Base-by-base conservation (phyloP, 2,888 invertebrate species). In the Metalampra italica region DNA sequence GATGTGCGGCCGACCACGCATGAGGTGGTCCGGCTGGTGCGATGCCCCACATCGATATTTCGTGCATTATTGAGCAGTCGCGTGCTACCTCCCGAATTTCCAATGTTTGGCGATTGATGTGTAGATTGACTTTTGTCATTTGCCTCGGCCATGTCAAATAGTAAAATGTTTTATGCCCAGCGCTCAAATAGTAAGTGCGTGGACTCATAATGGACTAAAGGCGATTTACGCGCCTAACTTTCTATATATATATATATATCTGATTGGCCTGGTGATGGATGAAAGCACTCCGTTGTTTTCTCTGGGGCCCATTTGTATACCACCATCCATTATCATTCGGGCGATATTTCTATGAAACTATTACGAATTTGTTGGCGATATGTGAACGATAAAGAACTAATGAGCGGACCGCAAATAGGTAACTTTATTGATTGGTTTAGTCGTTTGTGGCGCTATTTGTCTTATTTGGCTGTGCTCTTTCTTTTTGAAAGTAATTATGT, bases 81-180 rank as follows among this genome's bases (percentile, higher is more conserved):
- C 89, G 88, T 89, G 88, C 68, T 77, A 69, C 85, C 85, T 81
- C 78, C 88, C 79, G 81, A 89, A 88, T 85, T 86, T 88, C 78
- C 78, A 83, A 85, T 87, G 88, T 88, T 89, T 88, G 88, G 86
- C 88, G 87, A 87, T 87, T 87, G 88, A 84, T 86, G 86, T 86
- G 82, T 88, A 88, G 88, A 89, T 89, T 87, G 88, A 88, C 86
- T 88, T 88, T 88, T 87, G 87, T 88, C 89, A 89, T 89, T 88
- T 88, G 76, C 85, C 70, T 80, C 78, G 81, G 70, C 80, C 82
- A 84, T 81, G 86, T 86, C 87, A 85, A 86, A 87, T 70, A 84
- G 76, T 84, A 75, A 81, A 88, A 87, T 85, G 82, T 85, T 87
- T 85, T 32, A 9, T 87, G 71, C 75, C 76, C 77, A 78, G 75